Evolutionary conservation across 2,797 vertebrate genomes (phyloP).

Genomic region (Aulostomus chinensis): DNA sequence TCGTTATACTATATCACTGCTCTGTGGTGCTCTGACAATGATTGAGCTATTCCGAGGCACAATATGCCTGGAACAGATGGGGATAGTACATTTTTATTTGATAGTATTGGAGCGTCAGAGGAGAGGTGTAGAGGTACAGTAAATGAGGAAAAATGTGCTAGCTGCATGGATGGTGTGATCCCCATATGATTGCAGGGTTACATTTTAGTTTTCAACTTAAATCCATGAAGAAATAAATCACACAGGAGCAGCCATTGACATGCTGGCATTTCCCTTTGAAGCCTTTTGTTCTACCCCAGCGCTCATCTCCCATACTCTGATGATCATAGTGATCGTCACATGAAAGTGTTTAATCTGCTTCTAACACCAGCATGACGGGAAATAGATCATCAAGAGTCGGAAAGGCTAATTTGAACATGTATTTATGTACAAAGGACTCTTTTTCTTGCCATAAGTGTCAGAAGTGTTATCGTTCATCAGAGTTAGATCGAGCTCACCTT

Average conservation of each 20-base stretch:
- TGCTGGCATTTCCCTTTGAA: conserved; percentile 9
- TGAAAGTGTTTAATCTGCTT: conserved; percentile 14
- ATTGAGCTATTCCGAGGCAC: conserved; percentile 46
- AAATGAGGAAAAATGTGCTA: conserved; percentile 20
- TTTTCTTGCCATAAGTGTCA: conserved; percentile 11
- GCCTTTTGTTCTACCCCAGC: neutral
- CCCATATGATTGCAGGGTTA: no score
- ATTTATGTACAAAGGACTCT: conserved; percentile 7
- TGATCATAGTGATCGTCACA: conserved; percentile 19
- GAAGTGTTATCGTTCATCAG: conserved; percentile 13
- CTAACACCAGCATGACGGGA: neutral
- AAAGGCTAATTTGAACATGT: conserved; percentile 6
- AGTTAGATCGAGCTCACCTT: neutral
- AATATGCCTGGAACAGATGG: conserved; percentile 60
- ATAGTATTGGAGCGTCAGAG: conserved; percentile 33
- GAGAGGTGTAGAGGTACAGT: conserved; percentile 14
- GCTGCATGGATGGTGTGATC: conserved; percentile 7
- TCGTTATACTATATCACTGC: conserved; percentile 10
- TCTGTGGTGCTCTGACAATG: conserved; percentile 34
- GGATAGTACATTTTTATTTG: conserved; percentile 42
- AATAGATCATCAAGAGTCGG: conserved; percentile 5
- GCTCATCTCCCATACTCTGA: neutral
- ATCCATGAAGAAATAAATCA: conserved; percentile 4
- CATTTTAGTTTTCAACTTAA: conserved; percentile 9
- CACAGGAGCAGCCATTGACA: neutral